These are phyloP conservation scores for Paramormyrops hopkinsi DNA, from an alignment of 2,797 vertebrate genomes.

Conservation along the genomic window DNA sequence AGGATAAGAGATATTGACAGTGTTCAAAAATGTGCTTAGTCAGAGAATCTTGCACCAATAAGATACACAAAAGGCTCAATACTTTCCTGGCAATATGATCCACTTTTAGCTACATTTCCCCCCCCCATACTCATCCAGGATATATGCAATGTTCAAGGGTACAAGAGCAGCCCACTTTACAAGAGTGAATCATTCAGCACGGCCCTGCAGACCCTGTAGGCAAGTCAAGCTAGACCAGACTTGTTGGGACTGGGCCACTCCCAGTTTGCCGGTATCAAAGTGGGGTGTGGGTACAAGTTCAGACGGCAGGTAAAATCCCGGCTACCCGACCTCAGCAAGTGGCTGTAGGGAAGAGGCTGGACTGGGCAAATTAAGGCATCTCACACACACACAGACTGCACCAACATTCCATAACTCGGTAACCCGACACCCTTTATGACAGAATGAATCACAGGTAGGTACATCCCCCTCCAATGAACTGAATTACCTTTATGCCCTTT, in stretches of 20 bases:
- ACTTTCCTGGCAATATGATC: background rate
- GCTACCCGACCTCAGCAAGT: background rate
- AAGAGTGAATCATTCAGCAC: background rate
- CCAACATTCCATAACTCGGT: constrained; percentile 35
- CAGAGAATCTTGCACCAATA: background rate
- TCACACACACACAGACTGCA: background rate
- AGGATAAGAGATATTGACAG: background rate
- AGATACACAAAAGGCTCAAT: background rate
- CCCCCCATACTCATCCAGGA: background rate
- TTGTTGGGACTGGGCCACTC: background rate
- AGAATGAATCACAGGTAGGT: constrained; percentile 40
- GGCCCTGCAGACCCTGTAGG: background rate
- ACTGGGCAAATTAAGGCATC: background rate
- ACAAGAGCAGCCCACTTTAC: background rate
- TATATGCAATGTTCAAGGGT: background rate
- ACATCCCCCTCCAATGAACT: background rate
- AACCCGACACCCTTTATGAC: constrained; percentile 34
- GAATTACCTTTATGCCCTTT: background rate
- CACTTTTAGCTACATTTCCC: background rate
- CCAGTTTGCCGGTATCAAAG: background rate
- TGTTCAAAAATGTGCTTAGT: background rate
- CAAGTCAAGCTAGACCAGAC: background rate
- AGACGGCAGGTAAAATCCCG: background rate
- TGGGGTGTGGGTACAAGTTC: background rate
- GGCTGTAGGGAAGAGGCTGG: background rate